Evolutionary conservation across 2,113 vertebrate species (phyloP), one percentile per base, ranked within the genome.

Genomic region (Malaclemys terrapin): DNA sequence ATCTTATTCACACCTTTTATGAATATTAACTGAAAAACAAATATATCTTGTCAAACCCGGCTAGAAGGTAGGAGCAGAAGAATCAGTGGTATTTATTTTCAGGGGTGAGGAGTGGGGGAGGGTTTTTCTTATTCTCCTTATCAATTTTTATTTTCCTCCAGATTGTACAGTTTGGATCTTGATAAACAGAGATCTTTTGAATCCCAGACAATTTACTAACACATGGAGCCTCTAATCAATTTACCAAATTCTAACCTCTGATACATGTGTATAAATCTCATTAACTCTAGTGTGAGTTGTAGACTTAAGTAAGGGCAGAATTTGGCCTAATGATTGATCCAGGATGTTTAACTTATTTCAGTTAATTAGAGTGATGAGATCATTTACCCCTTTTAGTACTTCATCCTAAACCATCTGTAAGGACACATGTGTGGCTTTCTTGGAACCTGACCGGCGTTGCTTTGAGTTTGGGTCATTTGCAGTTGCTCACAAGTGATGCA

Each of bases 1-100:
- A 97, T 98, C 94, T 96, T 97, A 98, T 97, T 98, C 97, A 97
- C 93, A 98, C 96, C 95, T 98, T 97, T 97, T 98, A 97, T 96
- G 95, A 98, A 98, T 97, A 92, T 96, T 97, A 96, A 96, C 91
- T 94, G 93, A 94, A 96, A 98, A 98, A 98, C 94, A 98, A 98
- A 98, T 97, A 97, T 96, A 96, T 96, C 97, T 98, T 97, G 97
- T 95, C 88, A 84, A 96, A 96, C 95, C 81, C 96, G 97, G 96
- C 93, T 96, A 75, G 94, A 94, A 80, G 80, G 93, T 89, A 93
- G 90, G 95, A 96, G 96, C 89, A 96, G 95, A 97, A 97, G 90
- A 97, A 96, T 91, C 94, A 85, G 88, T 97, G 93, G 82, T 95
- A 89, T 96, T 84, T 94, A 96, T 98, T 96, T 82, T 72, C 95